These are phyloP conservation scores for Microdon myrmicae DNA, from an alignment of 2,888 invertebrate species.

Conservation along the genomic window DNA sequence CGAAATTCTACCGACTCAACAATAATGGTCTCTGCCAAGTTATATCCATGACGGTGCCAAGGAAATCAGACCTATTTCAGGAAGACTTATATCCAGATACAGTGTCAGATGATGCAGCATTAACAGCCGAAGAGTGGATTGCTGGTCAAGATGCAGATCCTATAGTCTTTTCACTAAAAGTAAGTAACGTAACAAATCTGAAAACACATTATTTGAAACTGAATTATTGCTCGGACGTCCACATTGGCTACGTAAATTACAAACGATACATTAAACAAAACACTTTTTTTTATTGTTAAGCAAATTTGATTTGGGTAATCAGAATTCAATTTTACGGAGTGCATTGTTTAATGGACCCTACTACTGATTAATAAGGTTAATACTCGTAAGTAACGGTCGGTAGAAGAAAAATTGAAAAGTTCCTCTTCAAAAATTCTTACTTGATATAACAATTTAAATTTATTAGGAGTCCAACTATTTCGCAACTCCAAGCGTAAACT, in stretches of 20 bases:
- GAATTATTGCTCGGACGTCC: slow-evolving; percentile 17
- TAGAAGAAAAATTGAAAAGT: too few relatives aligned
- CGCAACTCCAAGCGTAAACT: slow-evolving; percentile 1
- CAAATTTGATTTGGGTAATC: slow-evolving; percentile 2
- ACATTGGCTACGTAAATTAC: too few relatives aligned
- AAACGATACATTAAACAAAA: too few relatives aligned
- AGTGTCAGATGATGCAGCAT: slow-evolving; percentile 86
- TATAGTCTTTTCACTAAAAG: slow-evolving; percentile 90
- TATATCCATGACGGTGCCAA: slow-evolving; percentile 95
- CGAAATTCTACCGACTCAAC: slow-evolving; percentile 94
- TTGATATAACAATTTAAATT: too few relatives aligned
- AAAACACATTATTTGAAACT: background rate
- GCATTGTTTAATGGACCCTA: too few relatives aligned
- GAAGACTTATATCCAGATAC: slow-evolving; percentile 98
- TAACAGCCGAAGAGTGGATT: slow-evolving; percentile 93
- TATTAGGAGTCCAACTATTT: too few relatives aligned
- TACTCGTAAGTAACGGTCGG: too few relatives aligned
- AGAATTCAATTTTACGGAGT: too few relatives aligned
- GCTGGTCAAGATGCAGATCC: slow-evolving; percentile 91
- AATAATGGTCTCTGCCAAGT: slow-evolving; percentile 93
- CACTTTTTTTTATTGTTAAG: slow-evolving; percentile 1
- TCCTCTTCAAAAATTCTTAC: too few relatives aligned
- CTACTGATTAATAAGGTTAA: too few relatives aligned
- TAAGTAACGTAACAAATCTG: slow-evolving; percentile 66
- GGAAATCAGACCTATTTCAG: slow-evolving; percentile 97